phyloP scores from a whole-genome alignment of 2,797 vertebrate species.

The Premnoplex brunnescens region DNA sequence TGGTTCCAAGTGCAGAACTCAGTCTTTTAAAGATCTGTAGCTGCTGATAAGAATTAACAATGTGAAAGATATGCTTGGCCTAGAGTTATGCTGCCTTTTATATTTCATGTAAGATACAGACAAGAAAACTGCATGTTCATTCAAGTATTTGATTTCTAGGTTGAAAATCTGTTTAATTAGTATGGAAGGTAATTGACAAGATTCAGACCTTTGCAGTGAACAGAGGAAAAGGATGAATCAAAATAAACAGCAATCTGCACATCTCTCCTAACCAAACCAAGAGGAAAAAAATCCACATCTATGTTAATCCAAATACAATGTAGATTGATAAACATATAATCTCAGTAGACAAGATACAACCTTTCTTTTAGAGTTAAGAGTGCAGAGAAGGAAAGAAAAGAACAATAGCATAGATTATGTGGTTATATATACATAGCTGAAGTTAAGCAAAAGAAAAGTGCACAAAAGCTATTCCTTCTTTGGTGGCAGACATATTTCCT shows the following conservation, averaged over 20 bases:
- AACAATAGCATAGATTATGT: background rate
- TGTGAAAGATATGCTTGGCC: background rate
- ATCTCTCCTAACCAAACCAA: background rate
- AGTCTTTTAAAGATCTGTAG: background rate
- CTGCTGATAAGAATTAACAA: constrained; percentile 11
- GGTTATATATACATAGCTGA: background rate
- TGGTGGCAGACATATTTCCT: background rate
- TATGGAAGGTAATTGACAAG: background rate
- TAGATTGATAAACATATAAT: background rate
- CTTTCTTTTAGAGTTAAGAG: background rate
- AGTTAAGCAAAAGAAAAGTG: background rate
- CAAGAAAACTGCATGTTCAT: background rate
- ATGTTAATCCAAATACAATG: background rate
- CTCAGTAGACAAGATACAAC: background rate
- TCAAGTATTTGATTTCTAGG: background rate
- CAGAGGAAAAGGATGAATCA: background rate
- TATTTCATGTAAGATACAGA: background rate
- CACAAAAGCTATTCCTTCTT: background rate
- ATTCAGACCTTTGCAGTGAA: background rate
- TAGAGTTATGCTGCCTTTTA: background rate
- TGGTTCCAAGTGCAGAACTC: background rate
- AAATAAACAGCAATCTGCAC: background rate
- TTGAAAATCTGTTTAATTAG: constrained; percentile 2
- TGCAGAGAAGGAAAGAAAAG: background rate
- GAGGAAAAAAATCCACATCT: background rate